Evolutionary conservation across 1,140 invertebrate genomes (phyloP).

Genomic region (Neodiprion pinetum): DNA sequence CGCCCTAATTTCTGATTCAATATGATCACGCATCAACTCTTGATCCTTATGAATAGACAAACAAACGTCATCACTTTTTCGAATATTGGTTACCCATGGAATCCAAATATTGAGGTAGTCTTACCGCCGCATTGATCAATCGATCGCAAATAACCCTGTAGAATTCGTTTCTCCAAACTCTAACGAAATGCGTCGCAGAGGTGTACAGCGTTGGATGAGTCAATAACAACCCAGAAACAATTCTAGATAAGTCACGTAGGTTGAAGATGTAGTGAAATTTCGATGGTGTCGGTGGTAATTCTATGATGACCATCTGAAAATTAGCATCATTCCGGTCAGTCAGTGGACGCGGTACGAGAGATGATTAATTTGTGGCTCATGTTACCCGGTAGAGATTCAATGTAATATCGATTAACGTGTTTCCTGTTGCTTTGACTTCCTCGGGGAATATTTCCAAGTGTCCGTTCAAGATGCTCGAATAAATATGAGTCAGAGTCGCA

Average conservation of each 20-base stretch:
- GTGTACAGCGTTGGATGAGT: constrained; percentile 73
- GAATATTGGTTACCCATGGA: constrained; percentile 11
- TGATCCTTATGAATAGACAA: constrained; percentile 57
- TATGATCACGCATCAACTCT: constrained; percentile 56
- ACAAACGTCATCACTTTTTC: constrained; percentile 10
- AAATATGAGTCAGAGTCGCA: constrained; percentile 81
- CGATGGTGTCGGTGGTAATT: constrained; percentile 88
- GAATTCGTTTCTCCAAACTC: constrained; percentile 92
- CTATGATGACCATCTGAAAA: constrained; percentile 70
- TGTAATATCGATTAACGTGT: constrained; percentile 77
- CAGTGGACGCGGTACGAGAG: no score
- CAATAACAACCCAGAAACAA: constrained; percentile 80
- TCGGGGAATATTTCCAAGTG: constrained; percentile 75
- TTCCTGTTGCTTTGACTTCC: constrained; percentile 70
- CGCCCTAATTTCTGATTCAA: constrained; percentile 60
- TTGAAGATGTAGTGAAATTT: constrained; percentile 97
- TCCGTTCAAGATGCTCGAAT: constrained; percentile 79
- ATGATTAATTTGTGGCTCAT: not conserved
- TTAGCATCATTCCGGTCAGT: not conserved
- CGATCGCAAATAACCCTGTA: constrained; percentile 85
- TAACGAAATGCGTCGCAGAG: constrained; percentile 73
- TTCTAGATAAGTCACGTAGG: constrained; percentile 85
- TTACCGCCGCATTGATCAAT: constrained; percentile 76
- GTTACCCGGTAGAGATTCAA: constrained; percentile 82
- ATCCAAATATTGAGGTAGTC: constrained; percentile 17